Base-by-base conservation (phyloP, 2,113 vertebrate species). In the Thalassarche chlororhynchos region DNA sequence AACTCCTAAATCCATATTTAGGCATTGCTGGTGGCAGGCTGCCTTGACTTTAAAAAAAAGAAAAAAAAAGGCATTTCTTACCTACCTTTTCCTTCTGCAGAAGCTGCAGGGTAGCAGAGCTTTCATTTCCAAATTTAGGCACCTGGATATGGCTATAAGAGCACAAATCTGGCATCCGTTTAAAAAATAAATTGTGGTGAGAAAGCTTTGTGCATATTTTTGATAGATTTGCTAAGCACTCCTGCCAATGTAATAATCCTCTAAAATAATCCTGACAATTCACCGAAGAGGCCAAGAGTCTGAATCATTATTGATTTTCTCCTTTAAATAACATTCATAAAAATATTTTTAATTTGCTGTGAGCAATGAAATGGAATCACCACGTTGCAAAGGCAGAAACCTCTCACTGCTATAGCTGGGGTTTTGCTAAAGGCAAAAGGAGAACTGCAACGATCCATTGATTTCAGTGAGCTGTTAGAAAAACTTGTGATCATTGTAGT, bases 311-410 rank as follows among this genome's bases (percentile, higher is more conserved):
- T 87, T 71, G 89, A 95, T 95, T 95, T 96, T 87, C 61, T 84
- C 74, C 74, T 97, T 96, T 95, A 96, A 96, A 85, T 96, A 94
- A 94, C 66, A 91, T 83, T 72, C 61, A 85, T 84, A 58, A 85
- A 70, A 95, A 64, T 3, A 10, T 89, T 97, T 93, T 89, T 87
- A 93, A 96, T 95, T 96, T 89, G 64, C 61, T 89, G 47, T 87
- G 89, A 87, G 77, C 61, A 76, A 61, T 76, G 57, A 92, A 93
- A 91, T 51, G 80, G 78, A 87, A 90, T 92, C 40, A 79, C 44
- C 44, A 57, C 3, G 3, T 36, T 93, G 72, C 44, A 91, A 84
- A 84, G 25, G 29, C 76, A 84, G 57, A 92, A 89, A 47, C 12
- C 10, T 87, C 40, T 52, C 40, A 60, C 40, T 57, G 38, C 38